These are phyloP conservation scores for Porites cylindrica DNA, from an alignment of 92 coral and sea anemone species.

Conservation along the genomic window DNA sequence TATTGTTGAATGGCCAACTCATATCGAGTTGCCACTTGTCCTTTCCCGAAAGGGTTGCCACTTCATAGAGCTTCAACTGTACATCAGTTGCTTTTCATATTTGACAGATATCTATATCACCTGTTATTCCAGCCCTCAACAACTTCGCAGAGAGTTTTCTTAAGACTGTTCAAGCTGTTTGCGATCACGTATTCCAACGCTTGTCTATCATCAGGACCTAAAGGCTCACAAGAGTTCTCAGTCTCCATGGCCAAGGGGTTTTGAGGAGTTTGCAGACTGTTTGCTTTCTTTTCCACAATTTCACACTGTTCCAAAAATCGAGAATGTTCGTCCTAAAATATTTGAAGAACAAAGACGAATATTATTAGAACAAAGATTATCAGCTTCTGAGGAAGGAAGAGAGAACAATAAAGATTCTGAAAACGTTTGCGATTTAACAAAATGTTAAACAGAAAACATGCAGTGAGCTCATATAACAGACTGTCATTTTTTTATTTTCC, in stretches of 20 bases:
- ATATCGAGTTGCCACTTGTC: no score
- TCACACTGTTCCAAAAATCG: conserved; percentile 80
- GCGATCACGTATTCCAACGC: conserved; percentile 95
- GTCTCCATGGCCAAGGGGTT: conserved; percentile 60
- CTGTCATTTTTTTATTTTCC: no score
- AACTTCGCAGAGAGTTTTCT: conserved; percentile 86
- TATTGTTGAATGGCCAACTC: no score
- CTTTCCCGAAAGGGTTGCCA: no score
- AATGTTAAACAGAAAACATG: no score
- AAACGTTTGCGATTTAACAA: no score
- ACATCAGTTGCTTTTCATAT: no score
- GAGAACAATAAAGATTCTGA: no score
- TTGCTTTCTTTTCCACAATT: conserved; percentile 90
- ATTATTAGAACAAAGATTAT: no score
- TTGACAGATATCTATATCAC: conserved; percentile 27
- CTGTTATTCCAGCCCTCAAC: conserved; percentile 93
- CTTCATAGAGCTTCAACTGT: no score
- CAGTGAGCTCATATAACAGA: no score
- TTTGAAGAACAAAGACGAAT: background rate
- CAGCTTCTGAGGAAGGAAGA: no score
- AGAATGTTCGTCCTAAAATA: conserved; percentile 72
- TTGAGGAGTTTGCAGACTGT: conserved; percentile 68
- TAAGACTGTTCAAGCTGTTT: conserved; percentile 90
- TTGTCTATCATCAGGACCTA: conserved; percentile 79
- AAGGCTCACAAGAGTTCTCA: conserved; percentile 22